Base-by-base conservation (phyloP, 2,888 invertebrate species). In the Lomographa bimaculata region DNA sequence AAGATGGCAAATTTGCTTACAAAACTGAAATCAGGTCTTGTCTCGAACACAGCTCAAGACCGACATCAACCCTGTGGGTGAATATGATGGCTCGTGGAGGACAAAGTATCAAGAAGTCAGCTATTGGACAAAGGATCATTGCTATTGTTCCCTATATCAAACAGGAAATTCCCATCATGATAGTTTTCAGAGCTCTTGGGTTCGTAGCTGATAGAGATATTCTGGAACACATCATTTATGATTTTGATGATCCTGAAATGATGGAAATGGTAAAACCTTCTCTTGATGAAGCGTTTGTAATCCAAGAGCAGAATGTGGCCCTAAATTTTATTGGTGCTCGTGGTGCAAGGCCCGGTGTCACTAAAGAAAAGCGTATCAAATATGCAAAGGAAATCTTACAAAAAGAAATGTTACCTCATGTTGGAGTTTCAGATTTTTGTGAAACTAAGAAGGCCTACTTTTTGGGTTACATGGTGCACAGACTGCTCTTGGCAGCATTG, bases 251-350 rank as follows among this genome's bases (percentile, higher is more conserved):
- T 85, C 99, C 98, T 3, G 99, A 99, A 90, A 99, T 99, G 98
- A 99, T 99, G 99, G 99, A 99, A 92, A 99, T 99, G 98, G 98
- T 98, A 0, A 99, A 99, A 78, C 99, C 99, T 0, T 99, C 99
- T 0, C 86, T 99, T 38, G 99, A 99, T 84, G 99, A 99, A 89
- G 99, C 99, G 23, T 99, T 99, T 83, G 99, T 99, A 0, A 98
- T 99, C 57, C 99, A 99, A 85, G 99, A 99, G 75, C 99, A 99
- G 79, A 98, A 96, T 89, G 98, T 99, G 2, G 99, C 99, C 0
- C 89, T 99, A 7, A 99, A 98, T 84, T 99, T 99, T 65, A 99
- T 99, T 66, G 99, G 99, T 53, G 94, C 98, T 5, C 93, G 99
- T 79, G 99, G 99, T 56, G 98, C 98, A 11, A 91, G 96, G 30